Percentiles rank a stretch among this genome's conserved stretches.
Conservation (phyloP, 2,113 vertebrate genomes). For the Austrofundulus limnaeus region DNA sequence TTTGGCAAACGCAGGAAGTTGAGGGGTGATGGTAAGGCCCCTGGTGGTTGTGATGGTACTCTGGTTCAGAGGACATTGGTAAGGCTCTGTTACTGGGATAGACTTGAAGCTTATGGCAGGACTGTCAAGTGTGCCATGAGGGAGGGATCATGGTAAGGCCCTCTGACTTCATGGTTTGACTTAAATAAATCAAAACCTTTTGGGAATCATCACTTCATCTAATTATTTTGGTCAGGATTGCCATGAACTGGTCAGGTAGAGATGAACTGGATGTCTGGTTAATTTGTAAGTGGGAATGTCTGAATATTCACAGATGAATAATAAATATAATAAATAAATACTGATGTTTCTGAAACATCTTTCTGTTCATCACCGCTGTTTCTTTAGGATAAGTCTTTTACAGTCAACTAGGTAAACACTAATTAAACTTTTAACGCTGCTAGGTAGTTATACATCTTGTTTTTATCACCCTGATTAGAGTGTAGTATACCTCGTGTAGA, state of each 20-base stretch:
- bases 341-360: background rate
- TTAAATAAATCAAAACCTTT: conserved; percentile 3
- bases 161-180: conserved; percentile 25
- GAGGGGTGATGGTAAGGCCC: conserved; percentile 76
- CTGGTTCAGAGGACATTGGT: conserved; percentile 46
- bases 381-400: too few relatives aligned
- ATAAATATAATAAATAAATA: background rate
- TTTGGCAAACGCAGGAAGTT: conserved; percentile 25
- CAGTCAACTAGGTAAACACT: too few relatives aligned
- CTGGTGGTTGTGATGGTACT: conserved; percentile 36
- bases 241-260: background rate
- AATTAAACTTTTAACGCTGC: too few relatives aligned
- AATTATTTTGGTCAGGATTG: conserved; percentile 3
- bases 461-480: too few relatives aligned
- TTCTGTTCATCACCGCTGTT: too few relatives aligned
- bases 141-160: conserved; percentile 60
- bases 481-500: too few relatives aligned
- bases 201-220: conserved; percentile 31
- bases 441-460: too few relatives aligned
- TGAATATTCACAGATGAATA: background rate
- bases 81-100: conserved; percentile 36
- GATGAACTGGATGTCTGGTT: background rate
- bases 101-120: conserved; percentile 50
- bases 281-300: background rate
- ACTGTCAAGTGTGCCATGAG: conserved; percentile 6